Evolutionary conservation across 2,797 vertebrate genomes (phyloP).

Genomic region (Protonibea diacanthus): DNA sequence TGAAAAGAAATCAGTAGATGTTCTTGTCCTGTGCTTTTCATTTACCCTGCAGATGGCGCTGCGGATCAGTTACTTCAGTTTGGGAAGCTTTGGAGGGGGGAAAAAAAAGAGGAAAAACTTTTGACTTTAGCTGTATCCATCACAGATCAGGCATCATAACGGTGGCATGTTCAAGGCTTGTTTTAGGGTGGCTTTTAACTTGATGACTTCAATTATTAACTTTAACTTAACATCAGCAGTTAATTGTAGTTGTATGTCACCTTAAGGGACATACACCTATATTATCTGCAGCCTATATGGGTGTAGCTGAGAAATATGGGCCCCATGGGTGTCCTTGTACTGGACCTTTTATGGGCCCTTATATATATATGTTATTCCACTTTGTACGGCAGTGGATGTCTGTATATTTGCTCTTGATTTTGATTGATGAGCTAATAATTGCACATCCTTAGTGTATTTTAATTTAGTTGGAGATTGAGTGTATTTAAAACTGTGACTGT

Average conservation of each 20-base stretch:
- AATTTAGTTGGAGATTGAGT: background rate
- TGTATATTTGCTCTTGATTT: background rate
- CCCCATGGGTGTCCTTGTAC: background rate
- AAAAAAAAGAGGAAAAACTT: background rate
- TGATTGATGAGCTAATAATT: background rate
- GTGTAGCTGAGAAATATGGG: background rate
- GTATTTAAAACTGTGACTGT: background rate
- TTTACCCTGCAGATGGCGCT: slow-evolving; percentile 64
- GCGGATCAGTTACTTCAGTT: background rate
- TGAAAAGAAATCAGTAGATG: background rate
- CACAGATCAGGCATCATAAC: background rate
- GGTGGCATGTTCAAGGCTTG: background rate
- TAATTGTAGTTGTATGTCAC: too few species aligned
- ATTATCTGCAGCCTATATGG: background rate
- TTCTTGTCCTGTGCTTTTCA: slow-evolving; percentile 2
- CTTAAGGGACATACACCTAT: too few species aligned
- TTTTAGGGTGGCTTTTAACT: background rate
- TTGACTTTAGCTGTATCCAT: background rate
- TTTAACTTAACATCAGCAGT: too few species aligned
- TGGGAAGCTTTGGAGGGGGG: too few species aligned
- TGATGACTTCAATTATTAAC: background rate
- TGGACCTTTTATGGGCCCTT: background rate
- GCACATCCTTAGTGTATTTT: background rate
- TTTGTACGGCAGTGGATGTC: background rate
- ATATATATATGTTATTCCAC: background rate